Evolutionary conservation across 2,113 vertebrate genomes (phyloP), one percentile per base, ranked within the genome.

Genomic region (Gallinago jamesoni): DNA sequence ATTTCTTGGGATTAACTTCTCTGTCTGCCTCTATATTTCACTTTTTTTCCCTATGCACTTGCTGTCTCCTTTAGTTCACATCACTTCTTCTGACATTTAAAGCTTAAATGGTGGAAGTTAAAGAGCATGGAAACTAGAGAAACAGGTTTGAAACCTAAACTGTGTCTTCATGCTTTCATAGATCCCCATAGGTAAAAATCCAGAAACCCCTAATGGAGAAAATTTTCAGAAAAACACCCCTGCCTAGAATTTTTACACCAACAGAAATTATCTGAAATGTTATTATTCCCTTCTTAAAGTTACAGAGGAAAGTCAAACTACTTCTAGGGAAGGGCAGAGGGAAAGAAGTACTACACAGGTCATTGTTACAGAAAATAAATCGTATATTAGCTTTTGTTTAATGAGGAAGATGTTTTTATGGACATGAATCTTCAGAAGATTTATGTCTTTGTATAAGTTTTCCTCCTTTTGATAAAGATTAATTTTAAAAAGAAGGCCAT

Each of bases 81-180:
- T 87, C 53, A 83, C 23, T 73, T 68, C 50, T 93, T 97, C 77
- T 63, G 80, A 91, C 23, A 20, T 93, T 87, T 87, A 84, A 94
- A 96, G 41, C 55, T 90, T 87, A 94, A 90, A 91, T 18, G 11
- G 60, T 93, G 77, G 68, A 92, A 82, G 25, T 53, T 86, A 93
- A 95, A 95, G 57, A 93, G 60, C 64, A 73, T 57, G 39, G 24
- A 64, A 88, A 74, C 31, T 47, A 43, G 57, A 90, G 63, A 69
- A 86, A 87, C 39, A 77, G 19, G n/a, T 93, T 77, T 93, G 76
- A 92, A 95, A 89, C 25, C 5, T 70, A 77, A 76, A 56, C 35
- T 0, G 0, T 76, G 84, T 22, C 12, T 93, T 81, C 37, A 27
- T 66, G 24, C 24, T 93, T 94, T 90, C 63, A 92, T 90, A 50